phyloP scores from a whole-genome alignment of 1,140 invertebrate genomes.

The Drosophila cardini region DNA sequence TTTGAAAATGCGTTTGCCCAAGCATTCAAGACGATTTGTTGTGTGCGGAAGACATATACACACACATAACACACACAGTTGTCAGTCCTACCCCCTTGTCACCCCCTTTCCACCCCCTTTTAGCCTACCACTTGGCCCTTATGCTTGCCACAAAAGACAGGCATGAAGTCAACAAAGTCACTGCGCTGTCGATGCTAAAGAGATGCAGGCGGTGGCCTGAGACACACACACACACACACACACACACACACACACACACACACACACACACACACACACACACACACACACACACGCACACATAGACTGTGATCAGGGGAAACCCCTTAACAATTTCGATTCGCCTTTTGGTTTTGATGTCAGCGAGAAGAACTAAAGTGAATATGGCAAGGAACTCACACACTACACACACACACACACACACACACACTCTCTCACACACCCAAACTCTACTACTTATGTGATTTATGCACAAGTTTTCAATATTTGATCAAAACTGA shows the following conservation, averaged over 20 bases:
- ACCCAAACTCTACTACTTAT: slow-evolving; percentile 4
- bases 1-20: slow-evolving; percentile 78
- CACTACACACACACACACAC: slow-evolving; percentile 37
- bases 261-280: no score
- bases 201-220: slow-evolving; percentile 65
- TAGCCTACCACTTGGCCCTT: neutral
- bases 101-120: neutral
- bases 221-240: slow-evolving; percentile 9
- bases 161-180: slow-evolving; percentile 67
- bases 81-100: neutral
- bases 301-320: neutral
- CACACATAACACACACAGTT: slow-evolving; percentile 13
- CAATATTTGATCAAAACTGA: slow-evolving; percentile 58
- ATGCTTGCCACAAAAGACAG: slow-evolving; percentile 35
- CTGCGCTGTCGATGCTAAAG: slow-evolving; percentile 64
- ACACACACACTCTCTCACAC: neutral
- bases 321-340: slow-evolving; percentile 21
- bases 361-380: slow-evolving; percentile 43
- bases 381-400: slow-evolving; percentile 26
- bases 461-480: slow-evolving; percentile 69
- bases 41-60: slow-evolving; percentile 55
- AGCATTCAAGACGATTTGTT: slow-evolving; percentile 78
- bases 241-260: no score
- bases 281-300: no score
- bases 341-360: slow-evolving; percentile 52